Evolutionary conservation across 2,888 invertebrate species (phyloP).

Genomic region (Drosophila recens): DNA sequence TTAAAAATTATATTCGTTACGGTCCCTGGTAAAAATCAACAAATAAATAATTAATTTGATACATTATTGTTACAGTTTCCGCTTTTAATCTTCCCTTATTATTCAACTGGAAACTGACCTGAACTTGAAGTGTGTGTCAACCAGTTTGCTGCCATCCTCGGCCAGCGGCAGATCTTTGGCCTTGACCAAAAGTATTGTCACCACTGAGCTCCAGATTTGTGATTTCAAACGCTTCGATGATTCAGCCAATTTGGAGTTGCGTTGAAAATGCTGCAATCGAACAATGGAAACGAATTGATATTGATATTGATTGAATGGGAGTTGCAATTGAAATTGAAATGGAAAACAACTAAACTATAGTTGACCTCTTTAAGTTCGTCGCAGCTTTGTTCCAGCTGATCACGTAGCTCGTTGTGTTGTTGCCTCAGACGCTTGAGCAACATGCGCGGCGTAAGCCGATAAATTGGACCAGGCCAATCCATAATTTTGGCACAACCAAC

Average conservation of each 20-base stretch:
- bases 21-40: too few species aligned
- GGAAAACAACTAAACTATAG: not conserved
- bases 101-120: constrained; percentile 87
- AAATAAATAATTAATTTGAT: too few species aligned
- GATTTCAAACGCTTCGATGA: constrained; percentile 94
- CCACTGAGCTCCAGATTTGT: constrained; percentile 98
- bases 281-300: constrained; percentile 5
- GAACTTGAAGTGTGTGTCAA: constrained; percentile 98
- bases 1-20: too few species aligned
- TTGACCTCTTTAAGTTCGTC: constrained; percentile 74
- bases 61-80: not conserved
- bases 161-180: constrained; percentile 96
- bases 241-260: constrained; percentile 91
- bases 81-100: not conserved
- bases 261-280: constrained; percentile 90
- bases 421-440: constrained; percentile 74
- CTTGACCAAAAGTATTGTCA: constrained; percentile 98
- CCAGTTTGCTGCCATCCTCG: constrained; percentile 92
- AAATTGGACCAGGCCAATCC: constrained; percentile 55
- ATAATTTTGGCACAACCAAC: constrained; percentile 46
- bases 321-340: constrained; percentile 5
- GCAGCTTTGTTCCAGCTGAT: constrained; percentile 69
- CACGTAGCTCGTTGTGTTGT: constrained; percentile 61
- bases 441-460: constrained; percentile 54
- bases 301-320: constrained; percentile 1